Evolutionary conservation across 1,140 invertebrate species (phyloP).

Genomic region (Phenacoccus solenopsis): DNA sequence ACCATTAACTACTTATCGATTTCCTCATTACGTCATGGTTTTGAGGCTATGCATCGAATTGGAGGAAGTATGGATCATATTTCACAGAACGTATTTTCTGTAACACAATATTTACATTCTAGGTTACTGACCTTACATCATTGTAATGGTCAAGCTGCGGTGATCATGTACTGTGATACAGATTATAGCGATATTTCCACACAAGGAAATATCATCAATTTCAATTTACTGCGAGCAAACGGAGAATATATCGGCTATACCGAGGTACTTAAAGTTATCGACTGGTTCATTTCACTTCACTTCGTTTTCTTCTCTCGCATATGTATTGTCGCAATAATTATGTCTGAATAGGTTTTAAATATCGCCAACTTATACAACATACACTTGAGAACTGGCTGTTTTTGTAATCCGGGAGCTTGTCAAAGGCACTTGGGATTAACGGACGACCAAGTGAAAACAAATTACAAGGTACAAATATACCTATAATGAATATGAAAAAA

Average conservation of each 20-base stretch:
- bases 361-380: conserved; percentile 78
- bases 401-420: conserved; percentile 94
- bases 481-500: background rate
- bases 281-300: too few species aligned
- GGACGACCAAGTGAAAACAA: conserved; percentile 53
- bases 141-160: conserved; percentile 55
- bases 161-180: conserved; percentile 57
- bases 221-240: conserved; percentile 67
- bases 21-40: conserved; percentile 63
- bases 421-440: conserved; percentile 62
- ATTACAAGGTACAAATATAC: conserved; percentile 48
- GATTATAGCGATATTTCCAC: conserved; percentile 44
- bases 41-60: conserved; percentile 50
- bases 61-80: conserved; percentile 52
- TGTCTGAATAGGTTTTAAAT: conserved; percentile 58
- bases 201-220: conserved; percentile 80
- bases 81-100: conserved; percentile 55
- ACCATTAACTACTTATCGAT: conserved; percentile 81
- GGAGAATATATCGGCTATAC: conserved; percentile 74
- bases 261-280: too few species aligned
- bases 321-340: too few species aligned
- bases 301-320: too few species aligned
- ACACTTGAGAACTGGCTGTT: conserved; percentile 81
- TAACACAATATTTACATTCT: conserved; percentile 60
- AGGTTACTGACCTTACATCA: conserved; percentile 52